phyloP scores from a whole-genome alignment of 2,113 vertebrate genomes.

The Laterallus jamaicensis region DNA sequence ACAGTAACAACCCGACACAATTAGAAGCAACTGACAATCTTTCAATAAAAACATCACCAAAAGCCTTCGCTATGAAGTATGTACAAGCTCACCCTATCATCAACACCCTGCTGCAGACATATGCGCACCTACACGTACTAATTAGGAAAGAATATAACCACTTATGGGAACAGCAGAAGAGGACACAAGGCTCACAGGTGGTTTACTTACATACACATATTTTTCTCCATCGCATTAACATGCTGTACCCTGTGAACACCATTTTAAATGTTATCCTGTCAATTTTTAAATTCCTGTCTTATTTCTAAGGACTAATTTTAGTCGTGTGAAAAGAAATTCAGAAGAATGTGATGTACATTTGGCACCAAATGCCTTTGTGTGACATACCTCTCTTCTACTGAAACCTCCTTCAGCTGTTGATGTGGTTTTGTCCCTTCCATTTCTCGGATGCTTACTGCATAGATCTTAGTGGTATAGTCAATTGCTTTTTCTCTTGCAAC shows the following conservation, averaged over 20 bases:
- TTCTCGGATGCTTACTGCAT: conserved; percentile 90
- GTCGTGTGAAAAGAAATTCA: neutral
- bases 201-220: neutral
- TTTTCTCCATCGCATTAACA: neutral
- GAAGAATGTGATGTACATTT: neutral
- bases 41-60: neutral
- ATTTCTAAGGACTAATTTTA: neutral
- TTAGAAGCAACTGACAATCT: neutral
- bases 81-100: neutral
- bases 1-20: neutral
- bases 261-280: neutral
- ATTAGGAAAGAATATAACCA: neutral
- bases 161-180: neutral
- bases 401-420: conserved; percentile 89
- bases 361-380: neutral
- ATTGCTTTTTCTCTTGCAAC: conserved; percentile 90
- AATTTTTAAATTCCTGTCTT: neutral
- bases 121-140: neutral
- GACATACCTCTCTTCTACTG: conserved; percentile 90
- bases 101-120: neutral
- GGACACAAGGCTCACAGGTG: neutral
- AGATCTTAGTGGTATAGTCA: conserved; percentile 94
- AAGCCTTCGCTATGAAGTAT: neutral
- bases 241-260: neutral
- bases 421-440: conserved; percentile 95